A percentile compares a stretch with the other conserved stretches of the same genome.
These are phyloP conservation scores for Epistrophe eligans DNA, from an alignment of 2,888 invertebrate genomes.

Conservation along the genomic window DNA sequence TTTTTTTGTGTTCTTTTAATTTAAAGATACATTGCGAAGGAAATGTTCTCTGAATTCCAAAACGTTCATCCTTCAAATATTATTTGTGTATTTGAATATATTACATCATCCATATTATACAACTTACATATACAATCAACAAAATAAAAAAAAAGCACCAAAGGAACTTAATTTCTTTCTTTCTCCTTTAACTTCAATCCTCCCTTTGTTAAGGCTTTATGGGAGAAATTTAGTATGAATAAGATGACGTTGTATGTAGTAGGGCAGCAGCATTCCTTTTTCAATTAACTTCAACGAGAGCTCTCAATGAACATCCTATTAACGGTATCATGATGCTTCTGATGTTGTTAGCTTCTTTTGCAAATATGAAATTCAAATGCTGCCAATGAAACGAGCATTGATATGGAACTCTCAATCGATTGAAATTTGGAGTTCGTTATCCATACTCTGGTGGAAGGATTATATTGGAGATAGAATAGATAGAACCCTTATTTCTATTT, in stretches of 20 bases:
- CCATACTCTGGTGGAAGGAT: constrained; percentile 32
- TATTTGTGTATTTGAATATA: constrained; percentile 68
- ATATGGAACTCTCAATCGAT: constrained; percentile 63
- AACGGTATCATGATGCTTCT: constrained; percentile 68
- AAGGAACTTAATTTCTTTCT: constrained; percentile 50
- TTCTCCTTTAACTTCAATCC: constrained; percentile 29
- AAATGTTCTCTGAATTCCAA: constrained; percentile 60
- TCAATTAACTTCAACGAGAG: constrained; percentile 75
- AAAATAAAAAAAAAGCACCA: background rate
- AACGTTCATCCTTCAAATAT: constrained; percentile 69
- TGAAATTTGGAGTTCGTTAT: constrained; percentile 51
- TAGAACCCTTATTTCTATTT: constrained; percentile 21
- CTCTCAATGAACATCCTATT: constrained; percentile 75
- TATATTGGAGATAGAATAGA: constrained; percentile 36
- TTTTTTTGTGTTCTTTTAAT: constrained; percentile 53
- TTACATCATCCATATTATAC: constrained; percentile 52
- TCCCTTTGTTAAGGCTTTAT: background rate
- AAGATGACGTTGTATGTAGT: background rate
- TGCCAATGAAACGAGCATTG: constrained; percentile 59
- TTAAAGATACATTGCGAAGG: constrained; percentile 64
- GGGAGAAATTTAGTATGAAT: background rate
- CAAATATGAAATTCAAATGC: constrained; percentile 71
- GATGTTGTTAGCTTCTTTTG: constrained; percentile 63
- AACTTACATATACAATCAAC: background rate
- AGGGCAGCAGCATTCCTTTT: constrained; percentile 62